Evolutionary conservation across 2,888 invertebrate species (phyloP).

Genomic region (Sesia apiformis): DNA sequence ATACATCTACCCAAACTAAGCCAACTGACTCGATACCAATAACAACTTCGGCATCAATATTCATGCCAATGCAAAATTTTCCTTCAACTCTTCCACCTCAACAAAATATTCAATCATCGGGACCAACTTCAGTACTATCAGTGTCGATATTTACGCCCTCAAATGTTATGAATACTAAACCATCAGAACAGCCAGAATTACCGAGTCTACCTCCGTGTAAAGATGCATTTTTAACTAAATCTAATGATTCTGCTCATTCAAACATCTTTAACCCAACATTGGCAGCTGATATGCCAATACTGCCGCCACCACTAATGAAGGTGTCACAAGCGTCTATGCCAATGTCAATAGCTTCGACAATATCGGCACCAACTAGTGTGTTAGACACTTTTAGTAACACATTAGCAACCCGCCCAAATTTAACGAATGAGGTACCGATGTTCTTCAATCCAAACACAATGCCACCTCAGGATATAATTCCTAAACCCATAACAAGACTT

Average conservation of each 20-base stretch:
- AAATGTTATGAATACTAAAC: no score
- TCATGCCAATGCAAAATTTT: background rate
- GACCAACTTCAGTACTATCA: background rate
- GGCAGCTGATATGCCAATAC: background rate
- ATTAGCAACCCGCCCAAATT: background rate
- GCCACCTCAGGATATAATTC: slow-evolving; percentile 4
- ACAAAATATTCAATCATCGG: background rate
- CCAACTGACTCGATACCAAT: background rate
- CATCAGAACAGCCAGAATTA: no score
- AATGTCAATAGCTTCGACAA: background rate
- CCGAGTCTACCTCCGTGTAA: no score
- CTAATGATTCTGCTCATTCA: no score
- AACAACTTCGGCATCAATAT: background rate
- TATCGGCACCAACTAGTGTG: background rate
- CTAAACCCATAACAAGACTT: no score
- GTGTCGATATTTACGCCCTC: background rate
- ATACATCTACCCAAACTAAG: background rate
- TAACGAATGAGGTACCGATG: slow-evolving; percentile 12
- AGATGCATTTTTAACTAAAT: no score
- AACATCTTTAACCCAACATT: background rate
- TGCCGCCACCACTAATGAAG: background rate
- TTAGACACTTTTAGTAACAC: no score
- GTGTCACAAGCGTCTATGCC: background rate
- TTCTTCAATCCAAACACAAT: slow-evolving; percentile 22
- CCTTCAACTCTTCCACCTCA: background rate